Percentiles rank a stretch among this genome's conserved stretches.
These are phyloP conservation scores for Ornithorhynchus anatinus DNA, from an alignment of 2,113 vertebrate genomes.

Conservation along the genomic window DNA sequence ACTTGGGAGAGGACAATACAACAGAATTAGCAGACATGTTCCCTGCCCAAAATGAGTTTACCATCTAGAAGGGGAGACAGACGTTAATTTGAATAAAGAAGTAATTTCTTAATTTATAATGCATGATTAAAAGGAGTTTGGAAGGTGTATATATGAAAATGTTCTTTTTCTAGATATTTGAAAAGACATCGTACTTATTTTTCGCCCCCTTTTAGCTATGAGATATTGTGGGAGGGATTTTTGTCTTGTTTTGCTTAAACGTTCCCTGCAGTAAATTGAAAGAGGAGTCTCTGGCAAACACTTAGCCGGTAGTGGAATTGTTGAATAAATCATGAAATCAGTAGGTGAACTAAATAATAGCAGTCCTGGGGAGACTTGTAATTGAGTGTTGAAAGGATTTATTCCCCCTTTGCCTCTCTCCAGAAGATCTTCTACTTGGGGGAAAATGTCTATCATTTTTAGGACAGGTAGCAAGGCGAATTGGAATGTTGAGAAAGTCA, in stretches of 20 bases:
- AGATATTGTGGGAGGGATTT: not conserved
- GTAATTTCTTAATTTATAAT: too few species aligned
- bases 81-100: too few species aligned
- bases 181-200: slow-evolving; percentile 9
- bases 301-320: slow-evolving; percentile 15
- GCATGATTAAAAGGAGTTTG: too few species aligned
- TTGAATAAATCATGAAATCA: slow-evolving; percentile 53
- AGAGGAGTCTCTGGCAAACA: slow-evolving; percentile 2
- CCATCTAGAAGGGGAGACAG: too few species aligned
- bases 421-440: slow-evolving; percentile 20
- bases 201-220: not conserved
- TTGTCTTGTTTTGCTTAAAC: slow-evolving; percentile 42
- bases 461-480: slow-evolving; percentile 24
- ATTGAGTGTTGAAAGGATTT: slow-evolving; percentile 25
- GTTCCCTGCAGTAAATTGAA: slow-evolving; percentile 11
- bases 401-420: not conserved
- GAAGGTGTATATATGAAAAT: not conserved
- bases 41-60: too few species aligned
- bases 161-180: not conserved
- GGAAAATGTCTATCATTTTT: not conserved
- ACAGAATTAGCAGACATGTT: too few species aligned
- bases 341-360: slow-evolving; percentile 48
- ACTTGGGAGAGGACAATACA: too few species aligned
- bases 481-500: slow-evolving; percentile 18
- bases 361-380: slow-evolving; percentile 6